Percentiles rank a stretch among this genome's conserved stretches.
Evolutionary conservation across 2,113 vertebrate species (phyloP).

Genomic region (Agapornis roseicollis): DNA sequence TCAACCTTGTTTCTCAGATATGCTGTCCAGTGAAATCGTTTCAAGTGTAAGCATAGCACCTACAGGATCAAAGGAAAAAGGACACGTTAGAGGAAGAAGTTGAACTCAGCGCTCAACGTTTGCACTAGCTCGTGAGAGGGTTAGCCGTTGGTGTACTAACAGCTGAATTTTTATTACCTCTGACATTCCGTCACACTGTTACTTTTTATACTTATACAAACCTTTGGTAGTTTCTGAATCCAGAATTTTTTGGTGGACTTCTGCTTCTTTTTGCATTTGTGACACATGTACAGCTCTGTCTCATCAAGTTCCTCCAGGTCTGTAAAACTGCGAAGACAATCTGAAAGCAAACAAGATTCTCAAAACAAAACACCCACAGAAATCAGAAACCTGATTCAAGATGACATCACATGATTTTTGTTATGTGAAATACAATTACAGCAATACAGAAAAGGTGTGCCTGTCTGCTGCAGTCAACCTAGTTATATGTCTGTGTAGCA

Average conservation of each 20-base stretch:
- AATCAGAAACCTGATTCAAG: not conserved
- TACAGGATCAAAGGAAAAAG: conserved; percentile 26
- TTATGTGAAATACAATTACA: not conserved
- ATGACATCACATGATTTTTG: too few relatives aligned
- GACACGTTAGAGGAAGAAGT: not conserved
- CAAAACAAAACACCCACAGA: not conserved
- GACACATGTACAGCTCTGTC: conserved; percentile 96
- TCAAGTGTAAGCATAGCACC: conserved; percentile 98
- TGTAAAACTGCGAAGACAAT: conserved; percentile 96
- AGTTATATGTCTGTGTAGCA: not conserved
- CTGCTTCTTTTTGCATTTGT: conserved; percentile 96
- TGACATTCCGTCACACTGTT: not conserved
- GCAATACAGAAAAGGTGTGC: not conserved
- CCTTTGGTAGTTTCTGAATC: conserved; percentile 97
- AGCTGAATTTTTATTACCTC: not conserved
- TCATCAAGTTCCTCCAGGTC: conserved; percentile 98
- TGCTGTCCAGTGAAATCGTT: conserved; percentile 97
- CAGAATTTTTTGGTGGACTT: conserved; percentile 99
- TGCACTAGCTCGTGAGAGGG: not conserved
- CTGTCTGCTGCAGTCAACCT: not conserved
- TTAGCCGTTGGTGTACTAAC: not conserved
- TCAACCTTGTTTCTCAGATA: conserved; percentile 98
- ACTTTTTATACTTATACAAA: conserved; percentile 17
- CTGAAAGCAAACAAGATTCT: conserved; percentile 64
- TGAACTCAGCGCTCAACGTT: not conserved